Base-by-base conservation (phyloP, 2,797 vertebrate species). In the Perdix hodgsoniae region DNA sequence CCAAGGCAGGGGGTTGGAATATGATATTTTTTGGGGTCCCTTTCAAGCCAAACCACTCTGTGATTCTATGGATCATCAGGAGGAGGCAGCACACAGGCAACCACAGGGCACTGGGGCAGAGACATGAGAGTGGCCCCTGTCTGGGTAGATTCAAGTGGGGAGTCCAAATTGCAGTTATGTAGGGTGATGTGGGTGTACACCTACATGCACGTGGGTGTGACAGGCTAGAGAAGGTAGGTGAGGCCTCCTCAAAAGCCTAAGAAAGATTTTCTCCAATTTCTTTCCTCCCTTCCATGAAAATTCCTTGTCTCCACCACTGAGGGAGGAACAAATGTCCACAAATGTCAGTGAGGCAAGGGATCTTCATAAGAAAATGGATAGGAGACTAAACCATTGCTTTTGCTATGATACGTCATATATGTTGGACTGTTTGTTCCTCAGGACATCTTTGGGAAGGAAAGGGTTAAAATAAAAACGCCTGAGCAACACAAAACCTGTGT, bases 131-230 rank as follows among this genome's bases (percentile, higher is more conserved):
- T 3, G 54, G 6, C 47, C 33, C 12, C 37, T 50, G 24, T 22
- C 49, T 33, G 11, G 13, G 26, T 4, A 19, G 45, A 31, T 31
- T 64, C 2, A 3, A 78, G 39, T 4, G 13, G 35, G 39, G 45
- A 11, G 3, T 14, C 35, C 35, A 33, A 21, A 44, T 6, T 6
- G 1, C 2, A 15, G 33, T 4, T 8, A 19, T 3, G 7, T 4
- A 56, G 42, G 44, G 11, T 11, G n/a, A 44, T 23, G 49, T 14
- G 9, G 13, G 24, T 21, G 0, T 14, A 56, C 4, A n/a, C 3
- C 29, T 1, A 56, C 6, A 23, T 4, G 2, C 15, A 8, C 12
- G 2, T 1, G 5, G 9, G 22, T 65, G 71, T 40, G 45, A 60
- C 7, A 14, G 31, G 57, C 50, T 57, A 57, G 15, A 60, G 19